Evolutionary conservation across 1,140 invertebrate genomes (phyloP), one percentile per base, ranked within the genome.

Genomic region (Latrodectus geometricus): DNA sequence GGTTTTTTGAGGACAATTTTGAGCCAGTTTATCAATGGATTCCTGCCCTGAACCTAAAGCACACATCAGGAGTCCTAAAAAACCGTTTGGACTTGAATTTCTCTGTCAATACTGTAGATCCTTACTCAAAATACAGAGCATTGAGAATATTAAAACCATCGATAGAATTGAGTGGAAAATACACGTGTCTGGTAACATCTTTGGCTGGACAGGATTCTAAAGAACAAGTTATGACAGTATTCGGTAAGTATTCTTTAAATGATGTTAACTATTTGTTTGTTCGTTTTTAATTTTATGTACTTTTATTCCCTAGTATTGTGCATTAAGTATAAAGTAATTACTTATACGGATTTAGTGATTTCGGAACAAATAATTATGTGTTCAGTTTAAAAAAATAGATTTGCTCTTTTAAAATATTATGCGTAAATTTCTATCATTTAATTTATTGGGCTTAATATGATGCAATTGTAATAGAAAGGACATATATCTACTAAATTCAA

Each of bases 21-120:
- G 91, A 93, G 74, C 92, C 93, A 17, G 94, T 95, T 11, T 96
- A 96, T 90, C 95, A 96, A 90, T 96, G 95, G 95, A 95, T 96
- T 92, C 92, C 93, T 20, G 90, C 91, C 11, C 89, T 92, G 23
- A 92, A 92, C 88, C 88, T 82, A 78, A 95, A 95, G 8, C 93
- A 94, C 89, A 94, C 93, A 72, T 90, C 93, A 89, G 93, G 88
- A 92, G 92, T 94, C 4, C 91, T 95, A 52, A 93, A 93, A 88
- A 94, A 94, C 72, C 92, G 94, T 89, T 92, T 96, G 65, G 94
- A 96, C 90, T 90, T 95, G 86, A 92, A 93, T 85, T 95, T 95
- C 90, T 93, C 91, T 89, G 94, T 94, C 48, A 94, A 94, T 73
- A 83, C 87, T 5, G 65, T 35, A 7, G 87, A 88, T 23, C 92